Percentiles rank a stretch among this genome's conserved stretches.
These are phyloP conservation scores for Zhuqinia jingwanae DNA, from an alignment of 2,888 invertebrate species.

Conservation along the genomic window DNA sequence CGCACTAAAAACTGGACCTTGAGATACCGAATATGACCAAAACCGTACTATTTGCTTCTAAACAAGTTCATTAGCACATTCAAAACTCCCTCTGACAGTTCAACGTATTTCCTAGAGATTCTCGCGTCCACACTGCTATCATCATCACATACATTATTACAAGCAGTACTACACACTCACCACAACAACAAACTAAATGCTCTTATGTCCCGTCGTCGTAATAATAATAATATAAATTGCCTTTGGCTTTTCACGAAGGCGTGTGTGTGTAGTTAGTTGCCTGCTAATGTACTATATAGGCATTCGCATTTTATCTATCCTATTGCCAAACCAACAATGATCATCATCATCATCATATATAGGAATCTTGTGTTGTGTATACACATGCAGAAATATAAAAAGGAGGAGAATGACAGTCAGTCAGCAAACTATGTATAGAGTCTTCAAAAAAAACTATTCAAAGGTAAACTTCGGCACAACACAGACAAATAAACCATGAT, in stretches of 20 bases:
- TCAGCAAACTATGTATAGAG: no score
- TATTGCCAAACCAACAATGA: constrained; percentile 42
- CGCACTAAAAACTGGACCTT: constrained; percentile 67
- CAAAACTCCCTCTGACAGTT: constrained; percentile 48
- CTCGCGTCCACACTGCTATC: background rate
- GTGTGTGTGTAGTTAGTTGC: background rate
- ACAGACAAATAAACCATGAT: background rate
- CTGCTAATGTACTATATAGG: constrained; percentile 16
- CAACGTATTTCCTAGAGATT: constrained; percentile 66
- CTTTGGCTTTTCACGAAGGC: constrained; percentile 53
- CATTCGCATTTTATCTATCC: background rate
- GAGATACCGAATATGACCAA: constrained; percentile 67
- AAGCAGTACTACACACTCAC: background rate
- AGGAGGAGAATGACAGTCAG: constrained; percentile 39
- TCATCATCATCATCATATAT: constrained; percentile 24
- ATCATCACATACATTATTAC: background rate
- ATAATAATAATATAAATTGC: constrained; percentile 22
- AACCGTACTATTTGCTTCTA: constrained; percentile 65
- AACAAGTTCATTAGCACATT: constrained; percentile 73
- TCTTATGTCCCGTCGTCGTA: background rate
- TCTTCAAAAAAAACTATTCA: constrained; percentile 25
- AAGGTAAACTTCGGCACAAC: background rate
- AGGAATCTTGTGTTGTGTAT: constrained; percentile 6
- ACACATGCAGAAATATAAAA: background rate
- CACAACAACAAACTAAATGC: no score